Base-by-base conservation (phyloP, 1,140 invertebrate genomes). In the Branchinecta lynchi region DNA sequence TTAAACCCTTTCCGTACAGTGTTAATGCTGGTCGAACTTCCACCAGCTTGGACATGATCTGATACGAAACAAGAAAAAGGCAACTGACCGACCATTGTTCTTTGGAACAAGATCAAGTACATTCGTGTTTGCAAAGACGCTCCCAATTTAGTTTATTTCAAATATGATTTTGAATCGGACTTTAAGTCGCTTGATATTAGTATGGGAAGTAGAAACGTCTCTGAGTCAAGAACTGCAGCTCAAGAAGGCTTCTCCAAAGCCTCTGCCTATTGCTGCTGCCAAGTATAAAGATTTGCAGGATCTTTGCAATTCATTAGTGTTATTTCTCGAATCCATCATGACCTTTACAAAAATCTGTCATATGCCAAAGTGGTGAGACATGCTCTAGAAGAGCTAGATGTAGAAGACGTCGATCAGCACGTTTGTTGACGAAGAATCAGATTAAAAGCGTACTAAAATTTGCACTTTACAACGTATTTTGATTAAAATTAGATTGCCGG, bases 121-220 rank as follows among this genome's bases (percentile, higher is more conserved):
- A 51, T 51, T 51, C 46, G 46, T 51, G 46, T 51, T 51, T 51
- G 46, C 9, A 51, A 9, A n/a, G n/a, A n/a, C n/a, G n/a, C n/a
- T n/a, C n/a, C n/a, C n/a, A n/a, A n/a, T 51, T 51, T n/a, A n/a
- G 46, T 51, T 51, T 51, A 51, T 51, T 51, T 51, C 46, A 51
- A 51, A n/a, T 51, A 51, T 51, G 46, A 51, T 51, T 51, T 51
- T 51, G 46, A 51, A 51, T 51, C 46, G 46, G 46, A 51, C 46
- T 51, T 51, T 51, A 51, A 51, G 46, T 51, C 46, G n/a, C n/a
- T n/a, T n/a, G n/a, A n/a, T n/a, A n/a, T n/a, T n/a, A n/a, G n/a
- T n/a, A n/a, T n/a, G n/a, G n/a, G n/a, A n/a, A n/a, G n/a, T n/a
- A n/a, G n/a, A n/a, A n/a, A n/a, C n/a, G n/a, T n/a, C n/a, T n/a